Percentiles rank a stretch among this genome's conserved stretches.
phyloP scores from a whole-genome alignment of 2,888 invertebrate genomes.

The Campoplex capitator region DNA sequence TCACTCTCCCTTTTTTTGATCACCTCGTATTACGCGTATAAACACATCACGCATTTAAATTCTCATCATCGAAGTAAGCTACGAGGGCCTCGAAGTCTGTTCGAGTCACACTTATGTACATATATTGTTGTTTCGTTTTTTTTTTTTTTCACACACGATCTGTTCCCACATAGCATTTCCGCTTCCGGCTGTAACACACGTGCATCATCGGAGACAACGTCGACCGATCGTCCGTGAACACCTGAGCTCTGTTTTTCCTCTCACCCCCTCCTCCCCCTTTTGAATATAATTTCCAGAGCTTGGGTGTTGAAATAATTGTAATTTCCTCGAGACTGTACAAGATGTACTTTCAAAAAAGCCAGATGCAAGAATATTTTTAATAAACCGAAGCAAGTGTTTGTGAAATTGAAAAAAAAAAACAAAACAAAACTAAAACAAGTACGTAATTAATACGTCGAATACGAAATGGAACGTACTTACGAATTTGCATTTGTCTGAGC shows the following conservation, averaged over 20 bases:
- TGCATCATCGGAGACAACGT: slow-evolving; percentile 69
- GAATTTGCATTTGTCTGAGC: slow-evolving; percentile 58
- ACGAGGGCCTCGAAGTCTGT: slow-evolving; percentile 19
- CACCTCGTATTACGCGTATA: slow-evolving; percentile 48
- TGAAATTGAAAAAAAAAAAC: neutral
- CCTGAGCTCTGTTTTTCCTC: slow-evolving; percentile 56
- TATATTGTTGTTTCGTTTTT: neutral
- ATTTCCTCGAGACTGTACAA: slow-evolving; percentile 48
- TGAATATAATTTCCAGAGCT: slow-evolving; percentile 9
- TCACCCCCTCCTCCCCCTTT: neutral
- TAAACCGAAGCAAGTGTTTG: no score
- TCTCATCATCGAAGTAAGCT: slow-evolving; percentile 77
- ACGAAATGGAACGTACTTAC: slow-evolving; percentile 28
- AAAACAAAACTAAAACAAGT: slow-evolving; percentile 27
- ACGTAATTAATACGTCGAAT: slow-evolving; percentile 46
- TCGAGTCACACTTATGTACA: slow-evolving; percentile 70
- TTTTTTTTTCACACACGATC: slow-evolving; percentile 67
- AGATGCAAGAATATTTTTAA: neutral
- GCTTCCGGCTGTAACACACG: slow-evolving; percentile 79
- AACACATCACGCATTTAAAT: slow-evolving; percentile 78
- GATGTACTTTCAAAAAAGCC: slow-evolving; percentile 29
- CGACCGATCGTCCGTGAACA: slow-evolving; percentile 70
- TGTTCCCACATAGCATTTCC: slow-evolving; percentile 81
- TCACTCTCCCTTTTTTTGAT: slow-evolving; percentile 7
- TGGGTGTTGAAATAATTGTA: slow-evolving; percentile 43